Conservation (phyloP, 2,113 vertebrate species). For the Crotalus helleri region DNA sequence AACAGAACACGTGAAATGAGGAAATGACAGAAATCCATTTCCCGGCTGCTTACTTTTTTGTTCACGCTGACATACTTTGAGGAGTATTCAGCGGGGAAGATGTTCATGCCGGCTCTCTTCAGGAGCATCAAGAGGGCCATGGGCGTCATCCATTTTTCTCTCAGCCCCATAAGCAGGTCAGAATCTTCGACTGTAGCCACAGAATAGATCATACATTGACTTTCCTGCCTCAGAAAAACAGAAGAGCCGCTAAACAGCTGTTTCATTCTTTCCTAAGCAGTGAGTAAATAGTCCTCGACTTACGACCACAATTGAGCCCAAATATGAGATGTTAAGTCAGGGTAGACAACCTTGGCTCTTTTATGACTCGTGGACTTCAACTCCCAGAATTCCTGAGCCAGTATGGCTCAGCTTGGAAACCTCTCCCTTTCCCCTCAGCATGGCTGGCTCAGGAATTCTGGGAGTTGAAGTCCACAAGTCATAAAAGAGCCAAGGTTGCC, state of each 20-base stretch:
- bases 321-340: no score
- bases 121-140: conserved; percentile 70
- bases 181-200: conserved; percentile 50
- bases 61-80: conserved; percentile 70
- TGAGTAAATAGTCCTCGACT: not conserved
- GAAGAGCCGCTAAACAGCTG: not conserved
- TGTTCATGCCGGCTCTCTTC: conserved; percentile 79
- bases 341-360: no score
- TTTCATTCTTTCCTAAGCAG: not conserved
- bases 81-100: conserved; percentile 80
- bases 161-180: conserved; percentile 61
- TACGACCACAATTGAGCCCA: no score
- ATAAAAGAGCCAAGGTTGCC: no score
- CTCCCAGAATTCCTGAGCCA: no score
- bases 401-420: no score
- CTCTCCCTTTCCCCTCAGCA: no score
- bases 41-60: conserved; percentile 71
- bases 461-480: no score
- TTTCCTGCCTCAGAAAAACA: conserved; percentile 64
- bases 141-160: conserved; percentile 78
- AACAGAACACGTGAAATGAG: not conserved
- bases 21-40: accelerated
- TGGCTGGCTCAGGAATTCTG: no score
- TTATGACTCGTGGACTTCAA: no score
- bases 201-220: conserved; percentile 77